phyloP scores from a whole-genome alignment of 1,140 invertebrate species.

The Lordiphosa clarofinis region DNA sequence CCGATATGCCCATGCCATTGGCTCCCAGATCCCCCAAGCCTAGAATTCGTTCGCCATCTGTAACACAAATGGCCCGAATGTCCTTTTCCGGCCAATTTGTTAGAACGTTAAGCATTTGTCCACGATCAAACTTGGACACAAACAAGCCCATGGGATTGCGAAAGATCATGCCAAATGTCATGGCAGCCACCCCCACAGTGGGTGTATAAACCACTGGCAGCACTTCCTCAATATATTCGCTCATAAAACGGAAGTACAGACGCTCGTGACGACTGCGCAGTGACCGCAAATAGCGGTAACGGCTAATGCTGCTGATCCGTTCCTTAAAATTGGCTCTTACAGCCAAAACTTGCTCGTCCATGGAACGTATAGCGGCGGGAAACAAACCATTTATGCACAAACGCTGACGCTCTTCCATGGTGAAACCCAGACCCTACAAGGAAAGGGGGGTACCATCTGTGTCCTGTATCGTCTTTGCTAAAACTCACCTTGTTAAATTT shows the following conservation, averaged over 20 bases:
- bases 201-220: constrained; percentile 83
- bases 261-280: constrained; percentile 93
- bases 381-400: constrained; percentile 88
- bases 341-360: constrained; percentile 89
- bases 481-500: constrained; percentile 31
- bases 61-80: constrained; percentile 95
- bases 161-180: constrained; percentile 79
- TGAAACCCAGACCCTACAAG: constrained; percentile 28
- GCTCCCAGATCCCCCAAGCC: constrained; percentile 96
- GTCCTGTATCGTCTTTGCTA: no score
- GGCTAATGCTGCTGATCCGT: constrained; percentile 88
- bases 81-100: constrained; percentile 80
- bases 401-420: constrained; percentile 38
- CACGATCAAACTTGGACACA: constrained; percentile 97
- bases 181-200: constrained; percentile 86
- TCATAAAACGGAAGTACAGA: constrained; percentile 95
- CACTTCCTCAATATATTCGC: constrained; percentile 92
- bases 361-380: constrained; percentile 89
- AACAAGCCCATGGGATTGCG: constrained; percentile 91
- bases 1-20: constrained; percentile 97
- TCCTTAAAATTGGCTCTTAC: constrained; percentile 87
- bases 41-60: constrained; percentile 96
- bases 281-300: constrained; percentile 90
- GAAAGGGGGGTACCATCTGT: no score
- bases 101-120: constrained; percentile 91